Base-by-base conservation (phyloP, 2,888 invertebrate species). In the Scelioninae gen. 1 region DNA sequence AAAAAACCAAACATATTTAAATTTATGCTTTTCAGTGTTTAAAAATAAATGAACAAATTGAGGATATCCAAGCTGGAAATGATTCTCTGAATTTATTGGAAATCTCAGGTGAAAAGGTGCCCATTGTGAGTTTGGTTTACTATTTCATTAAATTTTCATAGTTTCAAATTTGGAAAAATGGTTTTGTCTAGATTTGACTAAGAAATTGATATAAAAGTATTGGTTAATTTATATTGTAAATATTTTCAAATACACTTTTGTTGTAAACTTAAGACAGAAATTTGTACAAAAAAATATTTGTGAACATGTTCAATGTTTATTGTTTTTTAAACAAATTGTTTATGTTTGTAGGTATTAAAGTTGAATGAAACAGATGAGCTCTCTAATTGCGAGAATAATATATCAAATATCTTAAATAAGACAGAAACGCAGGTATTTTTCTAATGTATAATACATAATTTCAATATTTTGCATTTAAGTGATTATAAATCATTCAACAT, bases 31-130 rank as follows among this genome's bases (percentile, higher is more conserved):
- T 38, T 16, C 23, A 75, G 66, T 31, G 45, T 13, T 47, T 66
- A 51, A 40, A 58, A 16, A 31, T 66, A 40, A 60, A 75, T 75
- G 66, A 75, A 31, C 58, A 65, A 7, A 29, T 51, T 16, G 75
- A 66, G 5, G 55, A 66, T 16, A 43, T 65, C 11, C 55, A 38
- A 40, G 11, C 29, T 38, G 38, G 11, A 38, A 65, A 56, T 45
- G 38, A 38, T 38, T 56, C 56, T 8, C 53, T 65, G 29, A 65
- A 65, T 23, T 63, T 56, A 34, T 45, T 65, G 13, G 75, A 75
- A 56, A 7, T 45, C 6, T 47, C 75, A 49, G 65, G 56, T 40
- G 56, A 63, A 15, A 75, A 75, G 31, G 45, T 75, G 43, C 72
- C 72, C 34, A 69, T 69, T 32, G 72, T 63, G 43, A 74, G 63